A percentile compares a stretch with the other conserved stretches of the same genome.
Conservation (phyloP, 2,797 vertebrate genomes). For the Sebastes paucispinis region DNA sequence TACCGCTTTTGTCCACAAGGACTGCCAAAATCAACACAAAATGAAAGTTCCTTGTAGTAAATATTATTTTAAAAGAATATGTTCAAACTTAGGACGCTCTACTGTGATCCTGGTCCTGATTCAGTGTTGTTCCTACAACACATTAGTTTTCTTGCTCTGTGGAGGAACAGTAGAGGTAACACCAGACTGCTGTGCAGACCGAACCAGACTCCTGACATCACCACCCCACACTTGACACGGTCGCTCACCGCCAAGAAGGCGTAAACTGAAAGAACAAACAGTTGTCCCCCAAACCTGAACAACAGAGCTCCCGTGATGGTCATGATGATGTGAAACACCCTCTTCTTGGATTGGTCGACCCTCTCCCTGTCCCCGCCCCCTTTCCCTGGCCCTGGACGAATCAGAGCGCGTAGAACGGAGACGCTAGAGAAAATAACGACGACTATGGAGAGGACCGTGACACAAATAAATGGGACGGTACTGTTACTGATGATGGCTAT, state of each 20-base stretch:
- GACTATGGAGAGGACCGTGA: fast-evolving
- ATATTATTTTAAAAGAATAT: background rate
- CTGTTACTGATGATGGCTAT: fast-evolving
- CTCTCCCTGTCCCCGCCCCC: background rate
- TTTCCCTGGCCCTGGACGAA: background rate
- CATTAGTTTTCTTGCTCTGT: slow-evolving; percentile 4
- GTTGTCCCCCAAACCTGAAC: background rate
- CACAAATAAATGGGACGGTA: fast-evolving
- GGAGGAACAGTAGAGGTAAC: slow-evolving; percentile 36
- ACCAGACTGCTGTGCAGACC: slow-evolving; percentile 30
- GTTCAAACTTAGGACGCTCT: background rate
- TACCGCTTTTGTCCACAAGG: background rate
- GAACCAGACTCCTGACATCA: slow-evolving; percentile 4
- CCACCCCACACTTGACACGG: fast-evolving
- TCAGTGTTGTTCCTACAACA: background rate
- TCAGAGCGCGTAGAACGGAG: background rate
- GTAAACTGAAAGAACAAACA: background rate
- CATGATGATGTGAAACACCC: slow-evolving; percentile 24
- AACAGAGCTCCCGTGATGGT: slow-evolving; percentile 3
- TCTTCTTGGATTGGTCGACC: slow-evolving; percentile 5
- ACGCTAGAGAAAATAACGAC: slow-evolving; percentile 2
- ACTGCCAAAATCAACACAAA: too few species aligned
- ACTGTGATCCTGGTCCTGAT: background rate
- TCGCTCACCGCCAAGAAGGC: background rate
- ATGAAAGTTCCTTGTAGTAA: too few species aligned